Base-by-base conservation (phyloP, 2,888 invertebrate species). In the Drosophila kambysellisi region DNA sequence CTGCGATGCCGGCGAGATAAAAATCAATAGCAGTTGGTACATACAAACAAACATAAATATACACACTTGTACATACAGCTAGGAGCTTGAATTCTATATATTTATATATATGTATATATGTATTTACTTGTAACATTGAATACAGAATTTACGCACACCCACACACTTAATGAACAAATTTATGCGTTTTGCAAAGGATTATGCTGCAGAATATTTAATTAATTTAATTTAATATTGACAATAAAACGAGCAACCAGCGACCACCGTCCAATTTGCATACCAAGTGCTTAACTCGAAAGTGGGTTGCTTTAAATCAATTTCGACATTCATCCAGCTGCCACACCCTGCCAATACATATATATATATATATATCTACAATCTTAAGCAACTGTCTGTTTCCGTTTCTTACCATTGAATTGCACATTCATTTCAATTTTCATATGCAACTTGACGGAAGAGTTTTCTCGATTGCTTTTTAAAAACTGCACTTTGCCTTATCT, bases 151-250 rank as follows among this genome's bases (percentile, higher is more conserved):
- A 56, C 80, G 60, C 79, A 61, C 35, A 56, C 57, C 20, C 43
- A 63, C 20, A 52, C 76, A 81, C 80, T 77, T 89, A 91, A 91
- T 88, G 90, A 82, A 75, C 62, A 88, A 90, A 88, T 89, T 89
- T 85, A 89, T 91, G 91, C 75, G 83, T 80, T 79, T 88, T 84
- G 83, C 80, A 89, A 89, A 90, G 89, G 82, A 87, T 89, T 89
- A 90, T 91, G 88, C 76, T 74, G 91, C 84, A 81, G 90, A 91
- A 90, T 90, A 89, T 91, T 90, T 89, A 82, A 90, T 89, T 89
- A 89, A 87, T 87, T 88, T 87, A 81, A 89, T 88, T 88, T 89
- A 84, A 89, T 88, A 88, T 88, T 82, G 81, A 82, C 88, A 90
- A 88, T 90, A 90, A 87, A 90, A 90, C 56, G 76, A 63, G 53